A percentile compares a stretch with the other conserved stretches of the same genome.
Evolutionary conservation across 2,113 vertebrate genomes (phyloP).

Genomic region (Steatornis caripensis): DNA sequence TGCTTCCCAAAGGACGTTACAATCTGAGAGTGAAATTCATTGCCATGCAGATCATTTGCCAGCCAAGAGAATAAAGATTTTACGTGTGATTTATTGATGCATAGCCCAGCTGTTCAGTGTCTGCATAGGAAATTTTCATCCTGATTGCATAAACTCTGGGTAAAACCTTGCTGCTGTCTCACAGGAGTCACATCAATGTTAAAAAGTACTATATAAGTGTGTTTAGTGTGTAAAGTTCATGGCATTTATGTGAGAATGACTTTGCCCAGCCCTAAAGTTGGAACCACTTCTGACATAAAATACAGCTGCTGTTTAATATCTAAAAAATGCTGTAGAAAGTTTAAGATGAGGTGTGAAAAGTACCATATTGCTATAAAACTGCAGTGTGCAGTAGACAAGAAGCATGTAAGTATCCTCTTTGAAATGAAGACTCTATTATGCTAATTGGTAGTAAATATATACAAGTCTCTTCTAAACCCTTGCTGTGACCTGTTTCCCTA

Average conservation of each 20-base stretch:
- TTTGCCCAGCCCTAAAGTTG: not conserved
- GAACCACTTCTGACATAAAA: not conserved
- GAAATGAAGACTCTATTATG: not conserved
- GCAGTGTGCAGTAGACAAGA: not conserved
- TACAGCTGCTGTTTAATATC: not conserved
- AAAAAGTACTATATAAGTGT: not conserved
- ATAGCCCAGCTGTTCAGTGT: constrained; percentile 13
- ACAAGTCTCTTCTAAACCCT: not conserved
- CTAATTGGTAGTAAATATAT: not conserved
- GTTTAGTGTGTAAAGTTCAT: not conserved
- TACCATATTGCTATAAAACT: not conserved
- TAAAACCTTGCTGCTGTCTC: constrained; percentile 1
- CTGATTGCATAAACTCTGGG: not conserved
- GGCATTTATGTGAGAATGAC: not conserved
- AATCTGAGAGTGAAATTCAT: not conserved
- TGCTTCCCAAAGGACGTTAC: not conserved
- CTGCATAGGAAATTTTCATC: constrained; percentile 15
- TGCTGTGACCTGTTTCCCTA: not conserved
- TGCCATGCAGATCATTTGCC: not conserved
- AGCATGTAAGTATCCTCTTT: not conserved
- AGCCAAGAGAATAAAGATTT: not conserved
- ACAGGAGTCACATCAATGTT: not conserved
- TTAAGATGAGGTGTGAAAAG: not conserved
- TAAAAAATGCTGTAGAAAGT: not conserved
- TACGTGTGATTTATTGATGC: not conserved